phyloP scores from a whole-genome alignment of 2,888 invertebrate species.

The Seira musarum region DNA sequence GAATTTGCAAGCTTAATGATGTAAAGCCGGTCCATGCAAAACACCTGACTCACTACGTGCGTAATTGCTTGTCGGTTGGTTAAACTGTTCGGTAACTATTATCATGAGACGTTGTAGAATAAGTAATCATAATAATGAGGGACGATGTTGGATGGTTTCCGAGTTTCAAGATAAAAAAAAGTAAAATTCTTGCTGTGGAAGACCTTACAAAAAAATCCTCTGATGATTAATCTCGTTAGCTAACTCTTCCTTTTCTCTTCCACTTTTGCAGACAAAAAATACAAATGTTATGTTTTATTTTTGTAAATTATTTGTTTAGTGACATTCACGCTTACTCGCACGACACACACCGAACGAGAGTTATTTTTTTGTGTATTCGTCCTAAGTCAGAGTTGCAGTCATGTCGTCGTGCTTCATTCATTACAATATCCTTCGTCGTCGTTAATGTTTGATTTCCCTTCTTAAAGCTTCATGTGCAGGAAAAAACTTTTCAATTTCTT shows the following conservation, averaged over 20 bases:
- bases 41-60: too few species aligned
- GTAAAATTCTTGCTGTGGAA: not conserved
- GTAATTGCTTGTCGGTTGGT: too few species aligned
- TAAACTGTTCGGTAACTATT: too few species aligned
- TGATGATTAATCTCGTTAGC: not conserved
- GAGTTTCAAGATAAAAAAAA: too few species aligned
- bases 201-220: not conserved
- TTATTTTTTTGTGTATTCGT: not conserved
- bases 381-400: too few species aligned
- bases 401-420: slow-evolving; percentile 50
- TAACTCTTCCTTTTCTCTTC: not conserved
- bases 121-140: too few species aligned
- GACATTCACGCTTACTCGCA: slow-evolving; percentile 44
- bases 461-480: not conserved
- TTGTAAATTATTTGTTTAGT: slow-evolving; percentile 53
- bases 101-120: too few species aligned
- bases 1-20: too few species aligned
- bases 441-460: not conserved
- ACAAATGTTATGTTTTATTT: too few species aligned
- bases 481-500: not conserved
- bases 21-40: too few species aligned
- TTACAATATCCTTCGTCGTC: slow-evolving; percentile 23
- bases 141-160: too few species aligned
- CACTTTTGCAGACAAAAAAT: not conserved
- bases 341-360: slow-evolving; percentile 14